Evolutionary conservation across 2,888 invertebrate genomes (phyloP).

Genomic region (Amblyjoppa fuscipennis): DNA sequence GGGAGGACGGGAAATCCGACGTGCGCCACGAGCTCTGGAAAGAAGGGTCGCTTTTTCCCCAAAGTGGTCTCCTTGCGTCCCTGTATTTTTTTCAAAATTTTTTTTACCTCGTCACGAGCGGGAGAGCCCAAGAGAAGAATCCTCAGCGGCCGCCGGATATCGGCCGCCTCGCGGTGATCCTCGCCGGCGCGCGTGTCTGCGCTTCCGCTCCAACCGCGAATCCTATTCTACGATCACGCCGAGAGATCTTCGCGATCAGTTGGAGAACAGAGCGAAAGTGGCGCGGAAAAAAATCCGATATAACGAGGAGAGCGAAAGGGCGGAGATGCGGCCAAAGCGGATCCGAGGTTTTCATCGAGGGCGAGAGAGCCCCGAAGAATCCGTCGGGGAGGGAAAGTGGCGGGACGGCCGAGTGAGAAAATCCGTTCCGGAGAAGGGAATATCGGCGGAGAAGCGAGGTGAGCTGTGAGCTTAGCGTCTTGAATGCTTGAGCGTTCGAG

Average conservation of each 20-base stretch:
- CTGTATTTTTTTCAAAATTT: constrained; percentile 31
- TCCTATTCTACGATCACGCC: constrained; percentile 32
- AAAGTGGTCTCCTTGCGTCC: constrained; percentile 45
- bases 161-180: constrained; percentile 23
- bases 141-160: constrained; percentile 42
- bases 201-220: not conserved
- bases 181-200: constrained; percentile 20
- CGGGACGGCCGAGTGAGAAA: not conserved
- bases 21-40: constrained; percentile 61
- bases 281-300: not conserved
- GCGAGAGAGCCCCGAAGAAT: constrained; percentile 45
- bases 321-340: constrained; percentile 36
- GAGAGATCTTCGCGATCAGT: constrained; percentile 35
- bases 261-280: not conserved
- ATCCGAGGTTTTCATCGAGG: constrained; percentile 31
- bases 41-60: constrained; percentile 63
- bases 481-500: constrained; percentile 71
- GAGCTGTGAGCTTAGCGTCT: constrained; percentile 69
- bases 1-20: constrained; percentile 50
- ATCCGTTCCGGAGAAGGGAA: constrained; percentile 22
- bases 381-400: constrained; percentile 28
- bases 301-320: constrained; percentile 56
- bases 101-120: constrained; percentile 27
- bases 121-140: constrained; percentile 29
- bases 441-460: constrained; percentile 21